Conservation (phyloP, 1,140 invertebrate species). For the Pentalonia nigronervosa region DNA sequence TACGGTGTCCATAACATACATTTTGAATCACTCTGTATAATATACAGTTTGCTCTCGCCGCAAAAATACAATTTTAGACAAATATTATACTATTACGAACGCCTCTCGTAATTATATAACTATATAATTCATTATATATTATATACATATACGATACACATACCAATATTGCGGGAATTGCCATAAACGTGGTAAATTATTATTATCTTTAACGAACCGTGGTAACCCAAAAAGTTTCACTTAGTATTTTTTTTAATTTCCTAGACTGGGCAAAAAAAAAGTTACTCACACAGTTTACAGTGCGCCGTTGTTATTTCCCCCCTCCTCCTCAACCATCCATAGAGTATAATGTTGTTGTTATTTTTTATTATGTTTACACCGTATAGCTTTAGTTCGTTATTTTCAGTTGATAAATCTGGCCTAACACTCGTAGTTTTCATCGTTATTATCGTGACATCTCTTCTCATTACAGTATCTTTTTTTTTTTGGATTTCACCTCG, state of each 20-base stretch:
- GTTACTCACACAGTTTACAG: background rate
- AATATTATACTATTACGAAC: background rate
- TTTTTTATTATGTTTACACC: conserved; percentile 37
- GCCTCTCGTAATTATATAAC: background rate
- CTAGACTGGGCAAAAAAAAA: background rate
- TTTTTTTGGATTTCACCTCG: background rate
- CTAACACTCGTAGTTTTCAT: background rate
- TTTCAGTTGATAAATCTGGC: conserved; percentile 16
- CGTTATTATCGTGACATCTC: background rate
- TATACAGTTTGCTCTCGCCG: background rate
- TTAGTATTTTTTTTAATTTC: background rate
- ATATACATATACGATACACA: background rate
- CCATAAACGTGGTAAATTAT: background rate
- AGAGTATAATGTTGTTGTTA: background rate
- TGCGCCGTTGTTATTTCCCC: background rate
- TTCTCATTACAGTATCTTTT: conserved; percentile 19
- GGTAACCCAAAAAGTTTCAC: background rate
- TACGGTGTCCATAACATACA: too few species aligned
- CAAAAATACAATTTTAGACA: background rate
- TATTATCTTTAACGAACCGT: background rate
- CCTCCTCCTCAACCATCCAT: background rate
- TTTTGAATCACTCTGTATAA: background rate
- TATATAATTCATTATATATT: background rate
- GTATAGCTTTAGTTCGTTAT: conserved; percentile 4
- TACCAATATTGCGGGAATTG: background rate